A percentile compares a stretch with the other conserved stretches of the same genome.
Conservation (phyloP, 1,140 invertebrate genomes). For the Solen grandis region DNA sequence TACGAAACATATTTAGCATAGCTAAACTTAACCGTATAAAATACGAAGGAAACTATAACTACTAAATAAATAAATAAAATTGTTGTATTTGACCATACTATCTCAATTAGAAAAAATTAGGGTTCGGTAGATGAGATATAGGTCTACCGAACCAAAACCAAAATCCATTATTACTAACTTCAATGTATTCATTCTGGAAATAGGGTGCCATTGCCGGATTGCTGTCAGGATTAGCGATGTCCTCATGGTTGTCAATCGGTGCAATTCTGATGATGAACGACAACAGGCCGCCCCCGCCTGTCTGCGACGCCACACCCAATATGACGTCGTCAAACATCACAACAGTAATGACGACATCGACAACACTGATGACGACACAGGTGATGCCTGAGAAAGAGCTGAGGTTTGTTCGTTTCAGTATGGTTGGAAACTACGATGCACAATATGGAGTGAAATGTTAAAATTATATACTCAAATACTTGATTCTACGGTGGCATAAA, state of each 20-base stretch:
- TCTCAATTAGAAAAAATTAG: neutral
- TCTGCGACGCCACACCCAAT: conserved; percentile 24
- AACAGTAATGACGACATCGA: conserved; percentile 2
- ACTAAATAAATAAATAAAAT: no score
- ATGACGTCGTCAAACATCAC: conserved; percentile 25
- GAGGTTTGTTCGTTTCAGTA: neutral
- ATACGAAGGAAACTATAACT: no score
- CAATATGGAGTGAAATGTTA: no score
- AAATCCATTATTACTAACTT: no score
- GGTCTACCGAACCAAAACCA: neutral
- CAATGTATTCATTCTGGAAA: no score
- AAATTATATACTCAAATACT: no score
- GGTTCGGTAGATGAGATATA: neutral
- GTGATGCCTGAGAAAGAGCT: no score
- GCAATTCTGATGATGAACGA: conserved; percentile 76
- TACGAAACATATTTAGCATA: no score
- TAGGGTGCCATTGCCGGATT: conserved; percentile 90
- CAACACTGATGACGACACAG: conserved; percentile 1
- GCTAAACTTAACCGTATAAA: no score
- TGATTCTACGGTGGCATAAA: no score
- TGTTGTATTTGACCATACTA: neutral
- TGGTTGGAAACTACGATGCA: neutral
- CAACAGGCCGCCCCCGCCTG: conserved; percentile 29
- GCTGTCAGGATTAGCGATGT: conserved; percentile 85
- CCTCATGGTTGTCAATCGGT: conserved; percentile 92